phyloP scores from a whole-genome alignment of 2,888 invertebrate species.

The Rhogogaster chlorosoma region DNA sequence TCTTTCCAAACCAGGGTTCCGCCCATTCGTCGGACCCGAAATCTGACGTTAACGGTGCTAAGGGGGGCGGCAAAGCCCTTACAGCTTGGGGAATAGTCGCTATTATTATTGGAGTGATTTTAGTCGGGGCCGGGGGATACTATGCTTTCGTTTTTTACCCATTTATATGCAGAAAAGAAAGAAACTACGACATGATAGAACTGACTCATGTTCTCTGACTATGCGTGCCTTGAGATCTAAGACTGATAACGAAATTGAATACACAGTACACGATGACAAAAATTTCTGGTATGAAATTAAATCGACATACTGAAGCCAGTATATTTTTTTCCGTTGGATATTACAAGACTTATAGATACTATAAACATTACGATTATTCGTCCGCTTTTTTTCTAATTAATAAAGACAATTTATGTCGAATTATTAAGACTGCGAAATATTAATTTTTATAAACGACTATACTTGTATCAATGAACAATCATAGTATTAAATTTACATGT shows the following conservation, averaged over 20 bases:
- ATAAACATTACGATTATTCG: too few relatives aligned
- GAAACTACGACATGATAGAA: constrained; percentile 81
- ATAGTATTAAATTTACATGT: too few relatives aligned
- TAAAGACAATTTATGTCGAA: neutral
- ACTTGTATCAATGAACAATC: neutral
- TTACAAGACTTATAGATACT: neutral
- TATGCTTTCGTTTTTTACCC: constrained; percentile 85
- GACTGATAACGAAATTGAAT: too few relatives aligned
- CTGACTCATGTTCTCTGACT: constrained; percentile 74
- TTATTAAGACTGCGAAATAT: neutral
- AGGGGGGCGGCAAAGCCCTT: constrained; percentile 72
- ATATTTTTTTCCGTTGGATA: neutral
- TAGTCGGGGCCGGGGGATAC: constrained; percentile 81
- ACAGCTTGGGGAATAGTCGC: constrained; percentile 85
- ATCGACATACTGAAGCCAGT: neutral
- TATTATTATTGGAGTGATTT: constrained; percentile 79
- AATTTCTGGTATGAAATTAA: too few relatives aligned
- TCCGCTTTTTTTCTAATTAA: neutral
- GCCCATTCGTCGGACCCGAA: neutral
- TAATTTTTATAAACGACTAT: neutral
- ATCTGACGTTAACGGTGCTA: neutral
- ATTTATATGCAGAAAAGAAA: constrained; percentile 81
- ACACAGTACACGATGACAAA: too few relatives aligned
- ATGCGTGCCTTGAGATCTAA: constrained; percentile 19
- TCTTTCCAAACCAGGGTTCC: neutral